Conservation (phyloP, 2,113 vertebrate genomes). For the Syngnathus floridae region DNA sequence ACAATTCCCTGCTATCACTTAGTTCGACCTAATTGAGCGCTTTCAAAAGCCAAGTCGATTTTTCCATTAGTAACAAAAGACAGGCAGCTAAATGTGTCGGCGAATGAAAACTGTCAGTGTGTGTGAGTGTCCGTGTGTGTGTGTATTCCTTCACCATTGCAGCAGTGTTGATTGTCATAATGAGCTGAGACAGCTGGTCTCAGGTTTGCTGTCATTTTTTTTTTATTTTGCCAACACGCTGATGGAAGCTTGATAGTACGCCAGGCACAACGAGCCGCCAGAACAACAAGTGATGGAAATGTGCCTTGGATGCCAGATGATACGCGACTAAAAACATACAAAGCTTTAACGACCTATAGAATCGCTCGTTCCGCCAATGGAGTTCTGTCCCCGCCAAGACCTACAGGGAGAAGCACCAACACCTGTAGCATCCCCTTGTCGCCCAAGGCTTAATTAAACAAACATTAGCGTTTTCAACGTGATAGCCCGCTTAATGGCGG, state of each 20-base stretch:
- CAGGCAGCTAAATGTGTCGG: slow-evolving; percentile 43
- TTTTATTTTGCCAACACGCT: slow-evolving; percentile 11
- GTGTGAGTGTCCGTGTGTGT: slow-evolving; percentile 1
- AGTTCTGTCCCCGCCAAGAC: neutral
- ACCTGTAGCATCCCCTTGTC: slow-evolving; percentile 8
- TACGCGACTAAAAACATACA: neutral
- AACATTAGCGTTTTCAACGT: slow-evolving; percentile 24
- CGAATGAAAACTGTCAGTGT: slow-evolving; percentile 10
- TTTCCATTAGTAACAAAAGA: slow-evolving; percentile 55
- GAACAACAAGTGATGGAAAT: neutral
- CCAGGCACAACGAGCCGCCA: slow-evolving; percentile 16
- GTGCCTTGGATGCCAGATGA: slow-evolving; percentile 2
- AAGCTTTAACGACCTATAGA: slow-evolving; percentile 1
- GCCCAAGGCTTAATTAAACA: slow-evolving; percentile 31
- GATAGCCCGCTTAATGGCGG: slow-evolving; percentile 22
- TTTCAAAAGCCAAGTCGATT: slow-evolving; percentile 57
- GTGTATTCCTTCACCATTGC: slow-evolving; percentile 10
- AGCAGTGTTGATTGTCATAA: slow-evolving; percentile 38
- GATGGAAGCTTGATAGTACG: slow-evolving; percentile 24
- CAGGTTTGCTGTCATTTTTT: slow-evolving; percentile 40
- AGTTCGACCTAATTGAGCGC: slow-evolving; percentile 58
- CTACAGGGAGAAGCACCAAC: slow-evolving; percentile 7
- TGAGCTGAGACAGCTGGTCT: slow-evolving; percentile 50
- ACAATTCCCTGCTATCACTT: slow-evolving; percentile 44
- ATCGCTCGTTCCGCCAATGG: neutral